These are phyloP conservation scores for Eleginops maclovinus DNA, from an alignment of 2,113 vertebrate species.

Conservation along the genomic window DNA sequence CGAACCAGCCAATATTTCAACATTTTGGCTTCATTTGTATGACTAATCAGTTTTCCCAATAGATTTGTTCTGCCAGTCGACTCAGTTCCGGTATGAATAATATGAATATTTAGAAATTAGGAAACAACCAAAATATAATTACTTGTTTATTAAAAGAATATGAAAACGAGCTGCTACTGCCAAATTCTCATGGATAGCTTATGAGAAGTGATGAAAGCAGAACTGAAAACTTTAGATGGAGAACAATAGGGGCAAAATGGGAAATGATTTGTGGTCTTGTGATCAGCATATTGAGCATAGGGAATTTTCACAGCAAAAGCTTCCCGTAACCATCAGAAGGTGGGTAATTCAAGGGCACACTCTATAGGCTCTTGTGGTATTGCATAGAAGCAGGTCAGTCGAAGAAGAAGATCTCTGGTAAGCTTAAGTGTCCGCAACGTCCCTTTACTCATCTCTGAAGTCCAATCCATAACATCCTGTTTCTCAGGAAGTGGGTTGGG, in stretches of 20 bases:
- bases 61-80: too few relatives aligned
- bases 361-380: slow-evolving; percentile 13
- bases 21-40: too few relatives aligned
- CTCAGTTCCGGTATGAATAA: background rate
- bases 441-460: slow-evolving; percentile 56
- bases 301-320: slow-evolving; percentile 31
- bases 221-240: slow-evolving; percentile 36
- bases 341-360: slow-evolving; percentile 18
- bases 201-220: slow-evolving; percentile 31
- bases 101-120: background rate
- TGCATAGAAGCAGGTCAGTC: slow-evolving; percentile 11
- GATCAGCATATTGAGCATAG: slow-evolving; percentile 32
- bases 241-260: slow-evolving; percentile 43
- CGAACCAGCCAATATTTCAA: background rate
- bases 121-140: background rate
- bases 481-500: slow-evolving; percentile 72
- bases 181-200: background rate
- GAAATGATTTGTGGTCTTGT: slow-evolving; percentile 62
- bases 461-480: slow-evolving; percentile 82
- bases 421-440: slow-evolving; percentile 15
- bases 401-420: slow-evolving; percentile 30
- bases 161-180: background rate
- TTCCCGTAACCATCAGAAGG: background rate
- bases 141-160: background rate
- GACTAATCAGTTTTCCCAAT: background rate